Base-by-base conservation (phyloP, 2,888 invertebrate species). In the Phoenoteleia sp. region DNA sequence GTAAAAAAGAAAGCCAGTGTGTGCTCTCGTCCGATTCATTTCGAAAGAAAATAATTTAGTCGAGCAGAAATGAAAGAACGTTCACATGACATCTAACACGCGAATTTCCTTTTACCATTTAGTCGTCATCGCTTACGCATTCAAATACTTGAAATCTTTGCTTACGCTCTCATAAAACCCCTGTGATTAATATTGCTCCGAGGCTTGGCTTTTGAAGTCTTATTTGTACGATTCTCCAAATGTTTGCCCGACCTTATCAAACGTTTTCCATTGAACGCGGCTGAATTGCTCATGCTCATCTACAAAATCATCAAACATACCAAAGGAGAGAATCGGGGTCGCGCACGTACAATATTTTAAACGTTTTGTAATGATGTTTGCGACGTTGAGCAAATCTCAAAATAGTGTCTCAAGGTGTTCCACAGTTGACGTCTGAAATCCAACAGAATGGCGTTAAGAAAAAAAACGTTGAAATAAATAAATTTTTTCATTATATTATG, bases 171-270 rank as follows among this genome's bases (percentile, higher is more conserved):
- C 80, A 72, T 84, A 75, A 80, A 76, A 84, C 71, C 84, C n/a
- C 72, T 71, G 60, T 72, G 80, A 84, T 84, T 84, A 84, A 84
- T 75, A 74, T 81, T 71, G 76, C 80, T 81, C 29, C 54, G 45
- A 76, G 80, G 80, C 75, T 54, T 5, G 13, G 76, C 77, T 75
- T 84, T 80, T 75, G 76, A 81, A 81, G 76, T 81, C 76, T 66
- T 84, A 84, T 84, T 84, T 84, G 80, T 75, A 75, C 66, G 71
- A 84, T 84, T 81, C 80, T 76, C 71, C 84, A 84, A 84, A 84
- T 79, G 79, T 84, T 84, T 79, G 64, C 74, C 29, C 23, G 74
- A 69, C 23, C 69, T 84, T 84, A 84, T 84, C 79, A 75, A 83
- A 74, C 77, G 47, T 75, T 84, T 75, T 54, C 79, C 58, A 79